These are phyloP conservation scores for Petrolisthes manimaculis DNA, from an alignment of 2,888 invertebrate species.

Conservation along the genomic window DNA sequence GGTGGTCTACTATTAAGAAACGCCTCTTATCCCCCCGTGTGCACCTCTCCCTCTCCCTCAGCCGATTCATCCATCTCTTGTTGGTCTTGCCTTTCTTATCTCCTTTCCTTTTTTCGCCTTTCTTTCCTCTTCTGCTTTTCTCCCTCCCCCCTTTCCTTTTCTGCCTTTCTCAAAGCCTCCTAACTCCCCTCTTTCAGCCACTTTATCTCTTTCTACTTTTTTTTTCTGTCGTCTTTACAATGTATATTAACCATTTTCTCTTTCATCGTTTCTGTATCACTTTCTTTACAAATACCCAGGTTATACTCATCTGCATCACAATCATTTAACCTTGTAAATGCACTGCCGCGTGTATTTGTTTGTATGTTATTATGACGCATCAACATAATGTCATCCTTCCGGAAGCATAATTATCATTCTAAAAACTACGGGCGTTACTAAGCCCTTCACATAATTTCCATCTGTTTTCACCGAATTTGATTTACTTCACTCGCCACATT, in stretches of 20 bases:
- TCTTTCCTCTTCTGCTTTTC: neutral
- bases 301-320: neutral
- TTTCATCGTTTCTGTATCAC: neutral
- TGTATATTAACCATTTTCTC: neutral
- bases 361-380: no score
- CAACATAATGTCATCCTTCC: no score
- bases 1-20: neutral
- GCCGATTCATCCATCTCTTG: neutral
- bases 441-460: no score
- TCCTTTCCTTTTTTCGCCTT: neutral
- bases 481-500: no score
- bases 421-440: no score
- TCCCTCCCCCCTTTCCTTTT: neutral
- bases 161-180: neutral
- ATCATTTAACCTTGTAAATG: neutral
- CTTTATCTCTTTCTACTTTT: slow-evolving; percentile 6
- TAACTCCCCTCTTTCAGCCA: neutral
- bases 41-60: neutral
- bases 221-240: slow-evolving; percentile 8
- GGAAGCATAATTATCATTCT: no score
- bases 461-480: no score
- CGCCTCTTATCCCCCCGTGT: neutral
- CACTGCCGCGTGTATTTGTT: no score
- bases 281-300: neutral
- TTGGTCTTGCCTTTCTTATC: neutral